Conservation (phyloP, 1,140 invertebrate species). For the Dreissena rostriformis region DNA sequence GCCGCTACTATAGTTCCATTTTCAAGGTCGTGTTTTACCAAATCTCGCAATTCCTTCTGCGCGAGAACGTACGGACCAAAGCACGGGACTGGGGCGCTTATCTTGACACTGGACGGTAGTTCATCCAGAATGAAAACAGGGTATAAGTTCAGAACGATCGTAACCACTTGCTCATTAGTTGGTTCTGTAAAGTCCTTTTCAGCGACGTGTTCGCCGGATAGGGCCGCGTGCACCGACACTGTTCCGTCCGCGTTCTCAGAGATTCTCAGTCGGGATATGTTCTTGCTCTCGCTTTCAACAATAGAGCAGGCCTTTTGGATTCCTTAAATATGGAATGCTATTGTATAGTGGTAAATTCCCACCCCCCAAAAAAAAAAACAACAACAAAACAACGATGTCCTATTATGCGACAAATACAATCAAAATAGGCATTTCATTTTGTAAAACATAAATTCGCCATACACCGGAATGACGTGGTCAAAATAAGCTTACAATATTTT, state of each 20-base stretch:
- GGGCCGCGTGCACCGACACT: background rate
- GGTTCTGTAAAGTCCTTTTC: background rate
- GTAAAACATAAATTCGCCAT: background rate
- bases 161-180: background rate
- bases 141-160: conserved; percentile 13
- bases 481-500: background rate
- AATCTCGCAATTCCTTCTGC: background rate
- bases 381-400: background rate
- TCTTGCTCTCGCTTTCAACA: conserved; percentile 13
- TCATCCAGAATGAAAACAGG: conserved; percentile 9
- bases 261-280: background rate
- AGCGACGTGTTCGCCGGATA: background rate
- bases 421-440: background rate
- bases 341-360: too few relatives aligned
- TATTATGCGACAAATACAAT: background rate
- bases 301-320: conserved; percentile 10
- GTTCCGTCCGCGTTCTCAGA: conserved; percentile 10
- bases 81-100: conserved; percentile 1
- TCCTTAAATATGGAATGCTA: conserved; percentile 5
- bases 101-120: background rate
- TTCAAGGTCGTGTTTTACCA: background rate
- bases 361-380: too few relatives aligned
- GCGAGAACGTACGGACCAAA: background rate
- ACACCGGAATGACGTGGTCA: background rate
- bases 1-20: background rate